Conservation (phyloP, 1,140 invertebrate species). For the Drosophila albomicans region DNA sequence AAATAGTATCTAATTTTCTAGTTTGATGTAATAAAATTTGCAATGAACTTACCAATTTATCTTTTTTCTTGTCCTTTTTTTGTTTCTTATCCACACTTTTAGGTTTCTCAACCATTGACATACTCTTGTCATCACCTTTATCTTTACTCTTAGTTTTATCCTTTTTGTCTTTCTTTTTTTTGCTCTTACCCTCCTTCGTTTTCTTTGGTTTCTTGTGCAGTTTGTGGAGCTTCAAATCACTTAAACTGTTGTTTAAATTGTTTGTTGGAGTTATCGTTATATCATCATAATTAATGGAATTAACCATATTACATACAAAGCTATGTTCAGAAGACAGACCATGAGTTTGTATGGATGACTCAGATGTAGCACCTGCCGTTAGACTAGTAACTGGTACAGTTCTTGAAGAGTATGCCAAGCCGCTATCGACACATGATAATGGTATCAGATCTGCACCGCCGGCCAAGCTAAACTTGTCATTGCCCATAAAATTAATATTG, state of each 20-base stretch:
- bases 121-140: constrained; percentile 75
- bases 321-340: constrained; percentile 16
- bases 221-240: constrained; percentile 87
- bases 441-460: constrained; percentile 80
- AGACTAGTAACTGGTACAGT: constrained; percentile 56
- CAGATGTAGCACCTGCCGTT: constrained; percentile 59
- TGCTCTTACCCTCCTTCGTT: constrained; percentile 89
- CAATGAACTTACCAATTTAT: constrained; percentile 65
- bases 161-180: constrained; percentile 93
- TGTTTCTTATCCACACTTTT: constrained; percentile 87
- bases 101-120: constrained; percentile 71
- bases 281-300: constrained; percentile 52
- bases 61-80: constrained; percentile 87
- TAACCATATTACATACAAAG: constrained; percentile 34
- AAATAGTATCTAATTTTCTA: no score
- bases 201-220: constrained; percentile 90
- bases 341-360: constrained; percentile 15
- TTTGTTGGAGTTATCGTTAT: constrained; percentile 68
- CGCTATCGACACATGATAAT: constrained; percentile 56
- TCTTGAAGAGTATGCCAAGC: constrained; percentile 53
- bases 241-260: constrained; percentile 1
- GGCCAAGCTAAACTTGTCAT: constrained; percentile 72
- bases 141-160: constrained; percentile 88
- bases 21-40: background rate
- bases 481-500: constrained; percentile 61